A percentile compares a stretch with the other conserved stretches of the same genome.
Evolutionary conservation across 2,888 invertebrate genomes (phyloP).

Genomic region (Prenolepis imparis): DNA sequence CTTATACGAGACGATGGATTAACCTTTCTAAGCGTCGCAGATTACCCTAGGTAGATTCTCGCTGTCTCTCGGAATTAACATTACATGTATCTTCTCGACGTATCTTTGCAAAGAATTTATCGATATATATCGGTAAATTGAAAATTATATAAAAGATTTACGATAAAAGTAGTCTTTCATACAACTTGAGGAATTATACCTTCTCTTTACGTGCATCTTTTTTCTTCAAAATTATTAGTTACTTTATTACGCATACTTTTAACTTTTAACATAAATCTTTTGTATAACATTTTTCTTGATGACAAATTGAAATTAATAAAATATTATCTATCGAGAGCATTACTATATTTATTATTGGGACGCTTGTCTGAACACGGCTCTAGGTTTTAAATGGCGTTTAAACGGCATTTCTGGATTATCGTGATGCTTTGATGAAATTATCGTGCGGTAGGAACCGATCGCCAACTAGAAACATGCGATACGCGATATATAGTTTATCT

Average conservation of each 20-base stretch:
- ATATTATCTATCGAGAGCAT: not conserved
- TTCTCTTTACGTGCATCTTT: not conserved
- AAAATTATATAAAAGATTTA: slow-evolving; percentile 21
- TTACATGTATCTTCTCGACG: slow-evolving; percentile 30
- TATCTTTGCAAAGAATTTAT: slow-evolving; percentile 17
- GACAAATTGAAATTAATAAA: not conserved
- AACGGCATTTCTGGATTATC: not conserved
- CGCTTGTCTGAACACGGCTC: not conserved
- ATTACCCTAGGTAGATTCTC: slow-evolving; percentile 25
- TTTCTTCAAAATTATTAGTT: not conserved
- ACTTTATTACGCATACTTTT: not conserved
- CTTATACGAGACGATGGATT: slow-evolving; percentile 37
- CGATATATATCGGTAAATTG: slow-evolving; percentile 11
- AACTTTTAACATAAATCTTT: not conserved
- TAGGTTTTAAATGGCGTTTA: not conserved
- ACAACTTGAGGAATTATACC: not conserved
- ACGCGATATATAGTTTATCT: not conserved
- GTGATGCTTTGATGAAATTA: not conserved
- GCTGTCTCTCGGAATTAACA: slow-evolving; percentile 28
- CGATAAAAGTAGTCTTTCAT: slow-evolving; percentile 10
- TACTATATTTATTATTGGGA: not conserved
- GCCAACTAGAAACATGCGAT: slow-evolving; percentile 5
- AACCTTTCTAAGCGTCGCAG: slow-evolving; percentile 35
- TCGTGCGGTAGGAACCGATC: not conserved
- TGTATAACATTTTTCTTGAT: slow-evolving; percentile 6